Conservation (phyloP, 2,797 vertebrate species). For the Anas capensis region DNA sequence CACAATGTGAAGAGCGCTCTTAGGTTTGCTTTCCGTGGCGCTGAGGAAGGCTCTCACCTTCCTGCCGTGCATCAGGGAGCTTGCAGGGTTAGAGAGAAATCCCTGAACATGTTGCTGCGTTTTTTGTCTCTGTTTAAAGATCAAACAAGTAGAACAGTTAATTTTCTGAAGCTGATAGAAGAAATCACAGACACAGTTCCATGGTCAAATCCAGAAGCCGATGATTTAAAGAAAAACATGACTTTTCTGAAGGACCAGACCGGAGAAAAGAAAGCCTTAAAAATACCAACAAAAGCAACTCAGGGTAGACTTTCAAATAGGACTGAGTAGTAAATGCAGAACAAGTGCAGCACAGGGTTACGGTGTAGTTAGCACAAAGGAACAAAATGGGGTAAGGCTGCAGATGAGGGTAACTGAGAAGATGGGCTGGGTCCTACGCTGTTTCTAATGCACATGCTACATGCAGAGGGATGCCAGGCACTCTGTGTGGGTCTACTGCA, state of each 20-base stretch:
- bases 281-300: not conserved
- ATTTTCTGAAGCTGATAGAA: not conserved
- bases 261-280: not conserved
- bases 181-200: not conserved
- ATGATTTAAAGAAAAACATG: not conserved
- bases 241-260: not conserved
- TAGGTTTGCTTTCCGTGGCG: not conserved
- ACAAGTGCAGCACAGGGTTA: not conserved
- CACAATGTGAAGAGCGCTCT: not conserved
- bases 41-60: not conserved
- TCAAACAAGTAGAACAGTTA: not conserved
- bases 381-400: not conserved
- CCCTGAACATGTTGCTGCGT: rapidly evolving
- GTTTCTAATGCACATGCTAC: not conserved
- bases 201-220: not conserved
- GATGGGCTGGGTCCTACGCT: not conserved
- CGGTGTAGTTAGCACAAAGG: no score
- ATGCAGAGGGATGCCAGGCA: not conserved
- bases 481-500: not conserved
- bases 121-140: not conserved
- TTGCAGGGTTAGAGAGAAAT: not conserved
- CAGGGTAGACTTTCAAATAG: not conserved
- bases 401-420: not conserved
- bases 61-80: not conserved
- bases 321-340: not conserved